Base-by-base conservation (phyloP, 2,797 vertebrate species). In the Labeo calbasu region DNA sequence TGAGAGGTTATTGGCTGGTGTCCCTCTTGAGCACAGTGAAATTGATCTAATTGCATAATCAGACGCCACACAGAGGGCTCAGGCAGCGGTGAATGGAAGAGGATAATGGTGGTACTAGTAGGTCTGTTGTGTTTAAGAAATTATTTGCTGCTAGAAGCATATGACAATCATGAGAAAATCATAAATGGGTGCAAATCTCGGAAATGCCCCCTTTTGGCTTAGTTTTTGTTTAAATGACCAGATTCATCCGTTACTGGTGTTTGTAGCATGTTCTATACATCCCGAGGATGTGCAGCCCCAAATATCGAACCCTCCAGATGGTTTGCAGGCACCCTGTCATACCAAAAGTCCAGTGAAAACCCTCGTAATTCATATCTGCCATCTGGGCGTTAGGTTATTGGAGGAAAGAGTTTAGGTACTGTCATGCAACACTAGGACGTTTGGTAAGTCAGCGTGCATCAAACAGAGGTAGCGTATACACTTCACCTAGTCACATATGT, bases 41-140 rank as follows among this genome's bases (percentile, higher is more conserved):
- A 71, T 86, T 91, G 88, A 89, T 92, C 89, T 89, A 87, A 91
- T 94, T 94, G 93, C 94, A 94, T 94, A 92, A 90, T 88, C 59
- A 78, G 79, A 86, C 85, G 87, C 89, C 89, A 90, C 87, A 87
- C 76, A 77, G 80, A 89, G 87, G 91, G 85, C 89, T 92, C 89
- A 91, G 92, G 90, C 90, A 91, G 92, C 91, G 72, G 90, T 90
- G 89, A 85, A 87, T 85, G 87, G 86, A 68, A 69, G 85, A 86
- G 84, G 84, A 84, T 83, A 85, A 84, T 86, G 55, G 77, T 51
- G 78, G 65, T 76, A 71, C 6, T 65, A 21, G 51, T 32, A 72
- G 75, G 68, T 11, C 61, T 71, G 48, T 61, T 66, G 75, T 73
- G 69, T 75, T 53, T 79, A 55, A 76, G 50, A 73, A 81, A 85